phyloP scores from a whole-genome alignment of 2,797 vertebrate species.

The Hypotaenidia philippensis region DNA sequence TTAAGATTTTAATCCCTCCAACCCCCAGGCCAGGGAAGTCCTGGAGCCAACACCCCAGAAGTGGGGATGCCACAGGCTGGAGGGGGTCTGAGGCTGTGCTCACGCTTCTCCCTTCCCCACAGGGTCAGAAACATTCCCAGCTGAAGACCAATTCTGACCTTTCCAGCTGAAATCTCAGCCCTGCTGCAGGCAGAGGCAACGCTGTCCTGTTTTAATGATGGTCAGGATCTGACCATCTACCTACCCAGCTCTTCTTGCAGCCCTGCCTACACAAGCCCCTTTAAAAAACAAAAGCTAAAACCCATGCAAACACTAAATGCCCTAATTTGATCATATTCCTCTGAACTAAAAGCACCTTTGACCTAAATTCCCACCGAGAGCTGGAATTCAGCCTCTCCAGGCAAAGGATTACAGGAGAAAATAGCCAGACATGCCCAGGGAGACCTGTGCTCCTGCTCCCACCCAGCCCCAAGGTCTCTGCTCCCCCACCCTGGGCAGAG shows the following conservation, averaged over 20 bases:
- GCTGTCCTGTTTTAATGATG: neutral
- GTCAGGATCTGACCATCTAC: neutral
- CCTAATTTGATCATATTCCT: neutral
- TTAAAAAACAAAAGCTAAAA: too few species aligned
- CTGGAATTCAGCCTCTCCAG: constrained; percentile 2
- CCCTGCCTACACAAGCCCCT: neutral
- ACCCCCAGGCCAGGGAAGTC: neutral
- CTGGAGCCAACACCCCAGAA: fast-evolving
- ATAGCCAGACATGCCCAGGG: fast-evolving
- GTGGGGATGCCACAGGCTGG: fast-evolving
- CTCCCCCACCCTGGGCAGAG: neutral
- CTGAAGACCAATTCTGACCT: neutral
- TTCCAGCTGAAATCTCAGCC: neutral
- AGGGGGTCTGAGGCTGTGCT: neutral
- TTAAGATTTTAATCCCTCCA: neutral
- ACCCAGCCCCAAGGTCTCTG: neutral
- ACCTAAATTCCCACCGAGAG: neutral
- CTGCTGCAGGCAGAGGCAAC: neutral
- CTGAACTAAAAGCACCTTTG: constrained; percentile 63
- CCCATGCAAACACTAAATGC: constrained; percentile 12
- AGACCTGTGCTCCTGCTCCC: neutral
- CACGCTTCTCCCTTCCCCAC: neutral
- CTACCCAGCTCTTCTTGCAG: neutral
- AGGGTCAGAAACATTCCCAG: neutral
- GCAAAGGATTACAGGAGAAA: neutral